Evolutionary conservation across 2,797 vertebrate species (phyloP), one percentile per base, ranked within the genome.

Genomic region (Falco biarmicus): DNA sequence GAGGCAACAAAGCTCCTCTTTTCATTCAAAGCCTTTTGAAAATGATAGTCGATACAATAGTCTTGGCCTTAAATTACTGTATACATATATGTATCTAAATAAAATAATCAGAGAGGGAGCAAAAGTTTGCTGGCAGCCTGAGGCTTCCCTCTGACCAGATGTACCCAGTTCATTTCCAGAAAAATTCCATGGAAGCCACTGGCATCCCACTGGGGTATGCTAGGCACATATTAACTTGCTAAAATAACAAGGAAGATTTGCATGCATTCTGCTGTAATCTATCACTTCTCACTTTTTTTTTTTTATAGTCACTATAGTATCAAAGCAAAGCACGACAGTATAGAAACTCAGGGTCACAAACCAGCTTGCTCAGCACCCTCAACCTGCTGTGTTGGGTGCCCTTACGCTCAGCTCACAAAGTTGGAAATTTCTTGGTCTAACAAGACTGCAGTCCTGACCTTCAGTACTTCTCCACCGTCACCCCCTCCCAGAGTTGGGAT

Each of bases 161-260:
- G 3, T 84, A 69, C 18, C 87, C 87, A 75, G 68, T 88, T 93
- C 57, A 88, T 90, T 88, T 95, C 89, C 83, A 95, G 50, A 84
- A 90, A 95, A 93, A 95, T 93, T 93, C 83, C 89, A 70, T 82
- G 65, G 69, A 95, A 95, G 81, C 84, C 77, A 74, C 81, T 85
- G 90, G 80, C 84, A 93, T 95, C 71, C 80, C 71, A 66, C n/a
- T 80, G 75, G 60, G 88, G 82, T 70, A 37, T 68, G 71, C 77
- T 90, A 90, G 45, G 77, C 60, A 76, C 21, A n/a, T 92, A 93
- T 70, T 93, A 95, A 50, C 91, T 95, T 92, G 70, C 86, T 94
- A 90, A 92, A 94, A 94, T 39, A 90, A 93, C 84, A 93, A 0
- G 3, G 65, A 92, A 92, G 50, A 81, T 85, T 78, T 87, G 34